Evolutionary conservation across 2,113 vertebrate species (phyloP).

Genomic region (Tiliqua scincoides): DNA sequence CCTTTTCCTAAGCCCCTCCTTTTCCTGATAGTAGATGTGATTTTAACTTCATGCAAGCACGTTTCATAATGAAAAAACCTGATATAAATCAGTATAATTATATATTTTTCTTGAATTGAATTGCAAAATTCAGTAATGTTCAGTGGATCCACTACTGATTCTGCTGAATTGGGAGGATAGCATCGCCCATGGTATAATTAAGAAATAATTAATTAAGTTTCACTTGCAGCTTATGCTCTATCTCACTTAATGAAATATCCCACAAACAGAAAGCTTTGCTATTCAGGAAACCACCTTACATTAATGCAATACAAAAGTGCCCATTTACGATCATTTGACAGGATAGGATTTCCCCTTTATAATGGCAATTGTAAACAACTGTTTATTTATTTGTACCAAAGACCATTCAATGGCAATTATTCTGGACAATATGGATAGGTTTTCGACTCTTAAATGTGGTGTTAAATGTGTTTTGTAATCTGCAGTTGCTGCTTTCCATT

Average conservation of each 20-base stretch:
- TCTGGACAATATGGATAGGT: not conserved
- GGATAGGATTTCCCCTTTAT: conserved; percentile 3
- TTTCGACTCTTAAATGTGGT: conserved; percentile 30
- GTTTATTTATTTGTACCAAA: conserved; percentile 29
- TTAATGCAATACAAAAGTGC: conserved; percentile 33
- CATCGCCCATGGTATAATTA: not conserved
- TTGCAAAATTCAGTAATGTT: conserved; percentile 27
- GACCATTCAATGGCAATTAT: conserved; percentile 46
- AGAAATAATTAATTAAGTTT: conserved; percentile 43
- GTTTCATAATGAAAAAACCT: not conserved
- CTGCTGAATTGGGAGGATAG: not conserved
- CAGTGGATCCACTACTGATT: not conserved
- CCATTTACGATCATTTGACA: conserved; percentile 45
- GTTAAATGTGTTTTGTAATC: conserved; percentile 25
- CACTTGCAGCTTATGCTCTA: conserved; percentile 32
- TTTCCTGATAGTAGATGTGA: not conserved
- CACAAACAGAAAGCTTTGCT: conserved; percentile 27
- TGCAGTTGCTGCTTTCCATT: conserved; percentile 14
- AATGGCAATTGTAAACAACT: conserved; percentile 55
- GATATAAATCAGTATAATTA: not conserved
- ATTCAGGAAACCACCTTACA: conserved; percentile 7
- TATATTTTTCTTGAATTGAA: not conserved
- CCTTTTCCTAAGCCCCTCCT: not conserved
- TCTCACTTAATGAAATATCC: conserved; percentile 38
- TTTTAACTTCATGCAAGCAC: not conserved